These are phyloP conservation scores for Sphaerophoria rueppellii DNA, from an alignment of 2,888 invertebrate genomes.

Conservation along the genomic window DNA sequence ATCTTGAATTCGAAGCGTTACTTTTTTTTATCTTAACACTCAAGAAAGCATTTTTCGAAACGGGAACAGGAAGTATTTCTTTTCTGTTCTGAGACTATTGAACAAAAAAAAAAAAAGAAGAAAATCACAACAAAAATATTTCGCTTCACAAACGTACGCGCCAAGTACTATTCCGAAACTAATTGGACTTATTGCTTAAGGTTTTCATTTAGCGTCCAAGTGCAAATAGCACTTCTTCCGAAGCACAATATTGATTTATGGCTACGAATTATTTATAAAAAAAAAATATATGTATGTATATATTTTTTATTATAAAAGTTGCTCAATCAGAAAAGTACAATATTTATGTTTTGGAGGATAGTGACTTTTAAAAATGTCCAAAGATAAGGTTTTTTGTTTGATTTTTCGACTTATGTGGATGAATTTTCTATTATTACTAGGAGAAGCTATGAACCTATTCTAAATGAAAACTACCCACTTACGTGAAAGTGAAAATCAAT, in stretches of 20 bases:
- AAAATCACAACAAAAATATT: constrained; percentile 18
- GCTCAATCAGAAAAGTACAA: neutral
- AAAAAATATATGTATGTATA: neutral
- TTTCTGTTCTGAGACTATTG: neutral
- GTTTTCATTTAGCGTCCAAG: constrained; percentile 36
- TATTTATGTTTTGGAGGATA: constrained; percentile 1
- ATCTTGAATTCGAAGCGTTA: constrained; percentile 32
- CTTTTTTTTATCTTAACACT: constrained; percentile 7
- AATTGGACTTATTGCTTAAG: constrained; percentile 49
- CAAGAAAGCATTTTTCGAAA: constrained; percentile 10
- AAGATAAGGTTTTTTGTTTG: neutral
- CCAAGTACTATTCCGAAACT: constrained; percentile 44
- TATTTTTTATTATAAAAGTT: neutral
- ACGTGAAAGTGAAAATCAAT: constrained; percentile 60
- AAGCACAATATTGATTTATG: constrained; percentile 53
- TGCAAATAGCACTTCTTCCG: neutral
- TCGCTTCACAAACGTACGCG: constrained; percentile 41
- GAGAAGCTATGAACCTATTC: neutral
- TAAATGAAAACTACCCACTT: constrained; percentile 10
- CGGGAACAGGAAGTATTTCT: neutral
- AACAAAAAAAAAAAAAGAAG: neutral
- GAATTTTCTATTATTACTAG: constrained; percentile 15
- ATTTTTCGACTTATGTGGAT: constrained; percentile 11
- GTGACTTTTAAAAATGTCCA: neutral
- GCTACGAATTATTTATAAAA: constrained; percentile 2